Percentiles rank a stretch among this genome's conserved stretches.
These are phyloP conservation scores for Vulpes ferrilata DNA, from an alignment of 2,113 vertebrate genomes.

Conservation along the genomic window DNA sequence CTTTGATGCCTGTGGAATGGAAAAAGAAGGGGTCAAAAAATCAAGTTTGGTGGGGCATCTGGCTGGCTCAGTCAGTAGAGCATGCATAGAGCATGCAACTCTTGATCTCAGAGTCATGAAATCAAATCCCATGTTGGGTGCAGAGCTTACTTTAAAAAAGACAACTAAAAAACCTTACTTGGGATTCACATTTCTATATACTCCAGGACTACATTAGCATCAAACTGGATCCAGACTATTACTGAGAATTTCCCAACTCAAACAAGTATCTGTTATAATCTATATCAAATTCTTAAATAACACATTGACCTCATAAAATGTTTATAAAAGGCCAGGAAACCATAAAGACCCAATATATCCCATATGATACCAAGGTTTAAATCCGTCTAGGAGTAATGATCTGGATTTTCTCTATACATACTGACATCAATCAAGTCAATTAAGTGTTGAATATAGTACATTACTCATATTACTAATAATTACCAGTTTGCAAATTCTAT, in stretches of 20 bases:
- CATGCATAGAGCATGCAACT: neutral
- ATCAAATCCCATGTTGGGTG: neutral
- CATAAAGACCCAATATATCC: neutral
- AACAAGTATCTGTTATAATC: neutral
- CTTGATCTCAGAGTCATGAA: neutral
- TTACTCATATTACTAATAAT: constrained; percentile 25
- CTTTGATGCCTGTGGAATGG: neutral
- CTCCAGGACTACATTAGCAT: neutral
- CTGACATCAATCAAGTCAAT: neutral
- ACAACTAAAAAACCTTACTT: neutral
- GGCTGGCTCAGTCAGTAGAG: neutral
- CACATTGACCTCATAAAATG: neutral
- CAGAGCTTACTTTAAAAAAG: neutral
- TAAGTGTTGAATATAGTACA: neutral
- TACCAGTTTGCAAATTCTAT: constrained; percentile 21
- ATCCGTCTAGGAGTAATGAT: constrained; percentile 30
- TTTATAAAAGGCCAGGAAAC: constrained; percentile 37
- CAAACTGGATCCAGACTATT: neutral
- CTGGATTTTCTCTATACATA: constrained; percentile 15
- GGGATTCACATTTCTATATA: neutral
- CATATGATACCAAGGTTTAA: neutral
- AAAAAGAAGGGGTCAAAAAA: neutral
- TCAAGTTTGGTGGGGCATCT: neutral
- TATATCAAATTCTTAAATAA: neutral
- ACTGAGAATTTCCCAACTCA: constrained; percentile 35